Conservation (phyloP, 2,888 invertebrate species). For the Scrobipalpa costella region DNA sequence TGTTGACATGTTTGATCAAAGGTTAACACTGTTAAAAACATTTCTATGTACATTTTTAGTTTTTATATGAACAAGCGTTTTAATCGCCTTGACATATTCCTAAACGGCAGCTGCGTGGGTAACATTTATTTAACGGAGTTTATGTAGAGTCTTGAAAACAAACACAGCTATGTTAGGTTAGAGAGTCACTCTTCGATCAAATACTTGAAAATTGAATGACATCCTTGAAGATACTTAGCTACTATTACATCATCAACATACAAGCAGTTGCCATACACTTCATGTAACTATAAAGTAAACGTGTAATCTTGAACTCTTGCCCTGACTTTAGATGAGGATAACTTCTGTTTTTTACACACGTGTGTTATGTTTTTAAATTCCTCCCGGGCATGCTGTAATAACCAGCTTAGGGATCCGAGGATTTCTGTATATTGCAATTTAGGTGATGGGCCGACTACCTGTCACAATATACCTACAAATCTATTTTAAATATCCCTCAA, state of each 20-base stretch:
- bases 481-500: no score
- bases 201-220: not conserved
- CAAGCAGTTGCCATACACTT: not conserved
- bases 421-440: no score
- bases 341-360: not conserved
- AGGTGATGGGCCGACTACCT: no score
- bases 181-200: not conserved
- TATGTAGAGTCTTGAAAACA: not conserved
- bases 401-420: no score
- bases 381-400: no score
- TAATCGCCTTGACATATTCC: not conserved
- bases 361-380: not conserved
- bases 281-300: no score
- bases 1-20: no score
- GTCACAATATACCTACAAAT: no score
- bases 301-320: not conserved
- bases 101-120: not conserved
- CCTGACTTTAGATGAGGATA: not conserved
- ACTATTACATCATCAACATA: conserved; percentile 4
- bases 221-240: conserved; percentile 3
- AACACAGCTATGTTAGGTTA: not conserved
- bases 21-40: not conserved
- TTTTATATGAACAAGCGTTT: not conserved
- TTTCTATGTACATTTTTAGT: not conserved
- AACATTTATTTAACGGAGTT: not conserved